These are phyloP conservation scores for Pristionchus japonicus DNA, from an alignment of 2,888 invertebrate genomes.

Conservation along the genomic window DNA sequence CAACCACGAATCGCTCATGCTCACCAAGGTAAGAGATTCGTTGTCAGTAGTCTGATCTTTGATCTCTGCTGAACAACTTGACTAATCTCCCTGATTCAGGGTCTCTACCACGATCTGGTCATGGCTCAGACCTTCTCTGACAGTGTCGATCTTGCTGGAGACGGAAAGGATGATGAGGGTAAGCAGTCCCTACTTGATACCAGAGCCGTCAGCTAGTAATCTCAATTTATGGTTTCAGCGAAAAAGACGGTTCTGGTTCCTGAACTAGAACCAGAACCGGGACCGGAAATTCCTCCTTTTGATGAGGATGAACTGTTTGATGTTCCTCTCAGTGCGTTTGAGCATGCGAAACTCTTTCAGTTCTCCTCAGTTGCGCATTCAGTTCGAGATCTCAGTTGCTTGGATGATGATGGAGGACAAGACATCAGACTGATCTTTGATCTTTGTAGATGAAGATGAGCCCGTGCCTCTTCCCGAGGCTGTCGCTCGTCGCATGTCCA, in stretches of 20 bases:
- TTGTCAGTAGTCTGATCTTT: not conserved
- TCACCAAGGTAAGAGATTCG: slow-evolving; percentile 71
- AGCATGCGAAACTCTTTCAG: not conserved
- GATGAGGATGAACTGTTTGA: not conserved
- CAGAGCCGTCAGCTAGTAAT: not conserved
- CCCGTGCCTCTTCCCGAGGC: slow-evolving; percentile 14
- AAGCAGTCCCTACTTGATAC: not conserved
- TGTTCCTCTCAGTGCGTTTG: slow-evolving; percentile 6
- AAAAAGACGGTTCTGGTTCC: not conserved
- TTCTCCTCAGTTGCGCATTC: not conserved
- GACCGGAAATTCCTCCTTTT: not conserved
- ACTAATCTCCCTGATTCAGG: not conserved
- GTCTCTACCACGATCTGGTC: slow-evolving; percentile 82
- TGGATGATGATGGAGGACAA: not conserved
- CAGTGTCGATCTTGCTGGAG: slow-evolving; percentile 53
- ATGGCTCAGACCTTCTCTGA: slow-evolving; percentile 69
- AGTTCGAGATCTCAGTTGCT: not conserved
- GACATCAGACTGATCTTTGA: not conserved
- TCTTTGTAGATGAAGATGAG: slow-evolving; percentile 23
- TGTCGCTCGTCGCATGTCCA: slow-evolving; percentile 32
- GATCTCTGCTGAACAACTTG: not conserved
- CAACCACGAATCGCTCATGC: slow-evolving; percentile 82
- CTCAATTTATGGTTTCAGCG: not conserved
- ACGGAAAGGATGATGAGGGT: slow-evolving; percentile 32
- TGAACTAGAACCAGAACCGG: not conserved